Evolutionary conservation across 2,797 vertebrate species (phyloP).

Genomic region (Glossophaga mutica): DNA sequence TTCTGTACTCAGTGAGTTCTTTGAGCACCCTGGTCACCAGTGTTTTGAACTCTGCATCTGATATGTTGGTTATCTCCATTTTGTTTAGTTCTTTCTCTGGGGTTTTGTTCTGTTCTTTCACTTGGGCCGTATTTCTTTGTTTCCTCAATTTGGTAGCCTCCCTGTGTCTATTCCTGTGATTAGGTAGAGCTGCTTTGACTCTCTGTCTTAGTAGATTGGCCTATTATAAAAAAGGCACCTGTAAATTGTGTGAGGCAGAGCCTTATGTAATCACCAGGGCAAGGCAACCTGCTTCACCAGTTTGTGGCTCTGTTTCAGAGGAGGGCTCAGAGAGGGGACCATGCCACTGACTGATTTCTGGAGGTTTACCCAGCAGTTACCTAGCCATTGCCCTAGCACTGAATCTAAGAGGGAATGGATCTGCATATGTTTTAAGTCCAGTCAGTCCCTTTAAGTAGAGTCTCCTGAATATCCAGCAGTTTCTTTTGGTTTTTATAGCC

Average conservation of each 20-base stretch:
- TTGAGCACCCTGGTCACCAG: neutral
- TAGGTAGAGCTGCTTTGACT: too few relatives aligned
- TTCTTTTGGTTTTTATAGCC: neutral
- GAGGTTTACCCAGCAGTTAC: neutral
- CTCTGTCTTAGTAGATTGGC: neutral
- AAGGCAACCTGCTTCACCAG: neutral
- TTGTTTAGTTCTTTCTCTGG: neutral
- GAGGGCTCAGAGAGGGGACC: neutral
- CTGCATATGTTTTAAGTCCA: neutral
- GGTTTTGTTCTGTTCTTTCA: neutral
- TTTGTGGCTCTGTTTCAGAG: neutral
- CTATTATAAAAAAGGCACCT: neutral
- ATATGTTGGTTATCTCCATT: neutral
- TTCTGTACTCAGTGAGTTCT: neutral
- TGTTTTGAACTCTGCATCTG: neutral
- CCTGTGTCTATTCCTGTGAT: too few relatives aligned
- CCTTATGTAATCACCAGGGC: neutral
- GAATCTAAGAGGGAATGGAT: neutral
- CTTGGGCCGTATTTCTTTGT: neutral
- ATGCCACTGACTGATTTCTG: neutral
- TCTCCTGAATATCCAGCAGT: neutral
- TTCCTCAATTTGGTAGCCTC: too few relatives aligned
- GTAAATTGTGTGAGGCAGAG: neutral
- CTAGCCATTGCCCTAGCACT: neutral
- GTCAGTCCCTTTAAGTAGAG: neutral